Conservation (phyloP, 2,888 invertebrate species). For the Harpalus rubripes region DNA sequence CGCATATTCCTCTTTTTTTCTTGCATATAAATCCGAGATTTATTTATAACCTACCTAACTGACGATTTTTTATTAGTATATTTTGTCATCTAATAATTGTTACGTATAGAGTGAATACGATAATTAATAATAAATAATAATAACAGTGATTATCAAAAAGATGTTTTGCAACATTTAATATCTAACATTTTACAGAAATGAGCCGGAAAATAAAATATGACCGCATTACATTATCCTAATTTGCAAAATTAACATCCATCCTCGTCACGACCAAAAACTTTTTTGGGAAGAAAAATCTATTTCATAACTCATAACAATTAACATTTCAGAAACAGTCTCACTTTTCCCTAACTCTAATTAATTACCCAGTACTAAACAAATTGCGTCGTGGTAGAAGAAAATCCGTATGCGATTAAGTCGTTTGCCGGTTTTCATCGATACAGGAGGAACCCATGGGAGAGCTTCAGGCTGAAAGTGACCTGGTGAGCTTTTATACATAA, state of each 20-base stretch:
- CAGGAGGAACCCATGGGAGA: neutral
- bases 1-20: too few species aligned
- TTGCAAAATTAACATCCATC: neutral
- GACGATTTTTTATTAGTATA: too few species aligned
- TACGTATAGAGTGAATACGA: too few species aligned
- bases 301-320: neutral
- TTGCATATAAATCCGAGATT: too few species aligned
- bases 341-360: conserved; percentile 19
- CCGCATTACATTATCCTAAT: neutral
- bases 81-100: too few species aligned
- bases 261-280: neutral
- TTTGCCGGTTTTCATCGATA: conserved; percentile 18
- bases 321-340: conserved; percentile 8
- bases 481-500: conserved; percentile 39
- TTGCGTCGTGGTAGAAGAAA: conserved; percentile 1
- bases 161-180: neutral
- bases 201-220: neutral
- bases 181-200: neutral
- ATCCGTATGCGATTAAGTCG: conserved; percentile 10
- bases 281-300: neutral
- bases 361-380: conserved; percentile 8
- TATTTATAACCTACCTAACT: too few species aligned
- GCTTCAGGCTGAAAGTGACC: neutral
- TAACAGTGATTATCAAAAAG: neutral
- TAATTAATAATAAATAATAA: too few species aligned